Percentiles rank a stretch among this genome's conserved stretches.
Conservation (phyloP, 2,888 invertebrate species). For the Tinea pellionella region DNA sequence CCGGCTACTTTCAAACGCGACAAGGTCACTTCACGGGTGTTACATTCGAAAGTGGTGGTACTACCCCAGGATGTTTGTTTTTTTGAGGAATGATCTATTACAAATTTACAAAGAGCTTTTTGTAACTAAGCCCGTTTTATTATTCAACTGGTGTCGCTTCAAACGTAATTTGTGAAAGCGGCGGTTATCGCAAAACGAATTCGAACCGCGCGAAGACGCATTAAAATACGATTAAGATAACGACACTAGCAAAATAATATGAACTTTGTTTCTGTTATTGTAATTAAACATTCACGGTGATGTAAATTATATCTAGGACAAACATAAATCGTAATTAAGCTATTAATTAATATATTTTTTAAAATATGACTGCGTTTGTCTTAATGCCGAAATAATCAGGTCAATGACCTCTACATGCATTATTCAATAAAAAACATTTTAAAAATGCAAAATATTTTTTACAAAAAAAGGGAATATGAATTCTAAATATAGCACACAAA, state of each 20-base stretch:
- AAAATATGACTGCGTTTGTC: background rate
- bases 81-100: background rate
- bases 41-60: no score
- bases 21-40: no score
- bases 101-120: slow-evolving; percentile 2
- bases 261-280: slow-evolving; percentile 16
- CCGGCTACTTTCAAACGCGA: no score
- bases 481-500: no score
- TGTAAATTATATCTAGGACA: background rate
- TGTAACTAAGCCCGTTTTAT: slow-evolving; percentile 21
- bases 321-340: background rate
- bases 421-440: no score
- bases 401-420: no score
- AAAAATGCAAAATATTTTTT: no score
- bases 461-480: no score
- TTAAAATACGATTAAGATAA: slow-evolving; percentile 18
- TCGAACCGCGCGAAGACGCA: slow-evolving; percentile 5
- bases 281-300: background rate
- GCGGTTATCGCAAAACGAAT: slow-evolving; percentile 20
- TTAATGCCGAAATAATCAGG: no score
- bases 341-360: background rate
- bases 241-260: slow-evolving; percentile 22
- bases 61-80: no score
- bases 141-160: slow-evolving; percentile 23
- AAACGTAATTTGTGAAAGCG: slow-evolving; percentile 24